Evolutionary conservation across 2,888 invertebrate species (phyloP), one percentile per base, ranked within the genome.

Genomic region (Baronia brevicornis): DNA sequence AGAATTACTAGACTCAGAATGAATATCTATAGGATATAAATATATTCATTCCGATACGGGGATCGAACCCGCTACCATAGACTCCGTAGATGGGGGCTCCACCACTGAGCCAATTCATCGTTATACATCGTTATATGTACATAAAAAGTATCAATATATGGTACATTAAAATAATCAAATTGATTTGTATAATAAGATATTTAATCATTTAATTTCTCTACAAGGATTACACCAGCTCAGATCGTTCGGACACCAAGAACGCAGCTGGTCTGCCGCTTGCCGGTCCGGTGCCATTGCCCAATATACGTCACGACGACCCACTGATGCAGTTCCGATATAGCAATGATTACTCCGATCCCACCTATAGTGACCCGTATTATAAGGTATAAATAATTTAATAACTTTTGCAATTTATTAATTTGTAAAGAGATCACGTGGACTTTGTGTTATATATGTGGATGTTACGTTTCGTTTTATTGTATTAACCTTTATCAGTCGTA

Each of bases 261-360:
- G 61, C 64, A 1, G 60, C 63, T 0, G 90, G 91, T 0, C 86
- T 92, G 0, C 92, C 93, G 0, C 75, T 94, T 2, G 93, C 94
- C 0, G 94, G 93, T 0, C 93, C 93, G 0, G 93, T 94, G 3
- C 88, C 89, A 33, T 85, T 93, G 48, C 87, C 90, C 5, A 80
- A 87, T 38, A 88, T 90, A 47, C 88, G 90, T 48, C 87, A 88
- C 35, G 88, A 88, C 14, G 80, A 80, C 8, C 66, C 70, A 0
- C 51, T 79, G 41, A 58, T 82, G 63, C 79, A 73, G 48, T 79
- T 79, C 50, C 64, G 88, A 55, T 91, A 91, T 60, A 91, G 90
- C 54, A 90, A 90, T 39, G 93, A 94, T 57, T 93, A 92, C 58
- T 89, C 91, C 25, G 93, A 93, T 46, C 91, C 92, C 2, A 87